phyloP scores from a whole-genome alignment of 2,113 vertebrate species.

The Pangasianodon hypophthalmus region DNA sequence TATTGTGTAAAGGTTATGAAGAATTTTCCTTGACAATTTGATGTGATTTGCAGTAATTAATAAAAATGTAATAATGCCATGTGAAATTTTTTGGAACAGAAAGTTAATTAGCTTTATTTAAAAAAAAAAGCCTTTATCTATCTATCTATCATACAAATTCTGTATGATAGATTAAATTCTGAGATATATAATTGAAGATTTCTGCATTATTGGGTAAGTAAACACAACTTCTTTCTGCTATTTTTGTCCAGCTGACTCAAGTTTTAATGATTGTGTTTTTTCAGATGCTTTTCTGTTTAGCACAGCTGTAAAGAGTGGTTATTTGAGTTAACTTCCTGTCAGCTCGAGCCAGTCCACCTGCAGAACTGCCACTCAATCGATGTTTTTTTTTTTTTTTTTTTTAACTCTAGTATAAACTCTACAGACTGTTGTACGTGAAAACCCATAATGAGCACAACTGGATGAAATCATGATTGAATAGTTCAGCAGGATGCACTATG shows the following conservation, averaged over 20 bases:
- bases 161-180: neutral
- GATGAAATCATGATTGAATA: neutral
- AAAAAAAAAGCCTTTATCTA: neutral
- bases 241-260: neutral
- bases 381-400: too few relatives aligned
- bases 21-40: neutral
- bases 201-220: neutral
- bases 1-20: neutral
- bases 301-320: too few relatives aligned
- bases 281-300: neutral
- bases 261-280: neutral
- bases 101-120: neutral
- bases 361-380: neutral
- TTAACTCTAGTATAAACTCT: neutral
- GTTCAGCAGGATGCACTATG: neutral
- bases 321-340: too few relatives aligned
- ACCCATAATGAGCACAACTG: neutral
- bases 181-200: neutral
- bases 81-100: neutral
- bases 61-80: neutral
- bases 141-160: neutral
- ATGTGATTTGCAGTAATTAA: neutral
- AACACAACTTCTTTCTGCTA: neutral
- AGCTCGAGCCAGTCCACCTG: too few relatives aligned
- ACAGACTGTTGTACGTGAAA: neutral